Conservation (phyloP, 2,113 vertebrate species). For the Salminus brasiliensis region DNA sequence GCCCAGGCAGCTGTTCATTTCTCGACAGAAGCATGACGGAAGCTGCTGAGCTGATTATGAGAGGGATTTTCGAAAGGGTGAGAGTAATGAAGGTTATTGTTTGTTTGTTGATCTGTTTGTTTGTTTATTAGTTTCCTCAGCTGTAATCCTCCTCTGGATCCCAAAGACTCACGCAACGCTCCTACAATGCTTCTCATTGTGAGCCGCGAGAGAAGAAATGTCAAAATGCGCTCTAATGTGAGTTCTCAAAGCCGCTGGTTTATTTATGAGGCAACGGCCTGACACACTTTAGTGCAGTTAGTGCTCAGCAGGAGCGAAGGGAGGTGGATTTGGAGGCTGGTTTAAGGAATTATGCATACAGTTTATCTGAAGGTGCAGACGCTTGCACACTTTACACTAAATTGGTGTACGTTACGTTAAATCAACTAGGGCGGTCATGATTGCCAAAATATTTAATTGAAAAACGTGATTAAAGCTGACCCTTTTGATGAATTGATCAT, state of each 20-base stretch:
- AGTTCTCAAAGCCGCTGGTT: constrained; percentile 39
- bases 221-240: constrained; percentile 36
- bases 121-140: not conserved
- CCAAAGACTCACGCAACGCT: constrained; percentile 1
- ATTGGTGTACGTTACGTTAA: not conserved
- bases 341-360: not conserved
- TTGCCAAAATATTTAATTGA: not conserved
- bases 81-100: constrained; percentile 45
- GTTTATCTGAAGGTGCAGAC: not conserved
- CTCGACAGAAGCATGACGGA: constrained; percentile 7
- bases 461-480: not conserved
- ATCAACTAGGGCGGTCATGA: not conserved
- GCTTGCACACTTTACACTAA: not conserved
- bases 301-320: not conserved
- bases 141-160: constrained; percentile 24
- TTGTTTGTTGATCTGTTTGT: constrained; percentile 2
- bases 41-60: constrained; percentile 43
- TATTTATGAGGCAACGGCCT: constrained; percentile 40
- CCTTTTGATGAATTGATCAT: not conserved
- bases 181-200: constrained; percentile 12
- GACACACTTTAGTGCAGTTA: constrained; percentile 26
- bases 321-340: not conserved
- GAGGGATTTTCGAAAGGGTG: constrained; percentile 24
- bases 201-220: constrained; percentile 1
- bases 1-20: constrained; percentile 21